Evolutionary conservation across 2,797 vertebrate genomes (phyloP), one percentile per base, ranked within the genome.

Genomic region (Schizothorax lantsangensis): DNA sequence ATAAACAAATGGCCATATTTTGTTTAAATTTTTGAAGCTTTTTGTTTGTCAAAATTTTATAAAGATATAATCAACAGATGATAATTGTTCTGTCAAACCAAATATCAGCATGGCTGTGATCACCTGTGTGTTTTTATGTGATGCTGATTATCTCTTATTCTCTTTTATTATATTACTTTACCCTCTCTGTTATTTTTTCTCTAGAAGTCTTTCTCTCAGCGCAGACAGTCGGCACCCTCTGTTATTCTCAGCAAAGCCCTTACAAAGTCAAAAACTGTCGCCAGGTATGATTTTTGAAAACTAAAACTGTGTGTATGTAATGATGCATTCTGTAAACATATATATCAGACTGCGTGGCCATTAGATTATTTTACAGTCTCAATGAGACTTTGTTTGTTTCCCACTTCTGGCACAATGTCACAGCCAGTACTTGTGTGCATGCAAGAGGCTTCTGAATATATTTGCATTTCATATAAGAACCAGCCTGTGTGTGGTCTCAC

Each of bases 161-260:
- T 23, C 17, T 81, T 59, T 81, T 79, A 3, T 78, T 49, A 49
- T 52, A 26, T 64, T 59, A 10, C 9, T 6, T n/a, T 57, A 19
- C 10, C 57, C 82, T 64, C 72, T 64, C 6, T 36, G 23, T 33
- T 47, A 21, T 52, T 45, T 71, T 62, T 68, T 36, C 80, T 82
- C 30, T 84, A 54, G 78, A 82, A 88, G 30, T 68, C 72, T 7
- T 62, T 43, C 30, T 85, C 72, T 78, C 87, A 85, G 33, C 72
- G 87, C 47, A 71, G 87, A 59, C 84, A 78, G 52, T 88, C 87
- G 5, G 87, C 86, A 23, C 86, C 86, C 4, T 87, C 86, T 59
- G 10, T 87, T 71, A 87, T 79, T 72, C 74, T 87, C 36, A 88
- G 79, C 74, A 88, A 83, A 83, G 87, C 84, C 6, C 64, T 88